These are phyloP conservation scores for Leptinotarsa rubiginosa DNA, from an alignment of 2,888 invertebrate species.

Conservation along the genomic window DNA sequence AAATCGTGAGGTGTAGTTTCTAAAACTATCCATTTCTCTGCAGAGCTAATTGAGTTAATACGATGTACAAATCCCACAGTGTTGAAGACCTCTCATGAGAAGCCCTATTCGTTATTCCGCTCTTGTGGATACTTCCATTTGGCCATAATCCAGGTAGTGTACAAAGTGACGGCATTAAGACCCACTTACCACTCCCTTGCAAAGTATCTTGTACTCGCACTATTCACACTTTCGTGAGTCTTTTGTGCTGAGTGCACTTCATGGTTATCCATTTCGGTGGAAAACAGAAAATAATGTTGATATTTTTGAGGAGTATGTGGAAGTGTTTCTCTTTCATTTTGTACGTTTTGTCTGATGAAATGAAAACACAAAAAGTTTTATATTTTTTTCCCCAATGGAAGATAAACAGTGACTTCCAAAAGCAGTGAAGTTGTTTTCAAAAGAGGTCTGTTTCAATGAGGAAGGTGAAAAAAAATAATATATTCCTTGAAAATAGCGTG, in stretches of 20 bases:
- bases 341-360: neutral
- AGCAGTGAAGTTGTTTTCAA: no score
- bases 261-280: neutral
- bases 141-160: neutral
- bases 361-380: no score
- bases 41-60: no score
- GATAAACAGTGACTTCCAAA: no score
- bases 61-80: neutral
- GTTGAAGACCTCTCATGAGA: neutral
- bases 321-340: neutral
- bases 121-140: neutral
- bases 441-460: no score
- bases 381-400: no score
- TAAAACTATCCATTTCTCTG: no score
- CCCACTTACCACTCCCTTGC: neutral
- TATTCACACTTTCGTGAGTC: neutral
- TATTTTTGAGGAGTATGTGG: neutral
- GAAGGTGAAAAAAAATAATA: no score
- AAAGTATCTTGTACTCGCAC: neutral
- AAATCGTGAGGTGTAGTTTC: no score
- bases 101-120: neutral
- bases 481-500: no score
- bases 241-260: slow-evolving; percentile 2
- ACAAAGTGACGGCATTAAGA: neutral
- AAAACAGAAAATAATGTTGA: neutral